Evolutionary conservation across 2,113 vertebrate genomes (phyloP), one percentile per base, ranked within the genome.

Genomic region (Cheirogaleus medius): DNA sequence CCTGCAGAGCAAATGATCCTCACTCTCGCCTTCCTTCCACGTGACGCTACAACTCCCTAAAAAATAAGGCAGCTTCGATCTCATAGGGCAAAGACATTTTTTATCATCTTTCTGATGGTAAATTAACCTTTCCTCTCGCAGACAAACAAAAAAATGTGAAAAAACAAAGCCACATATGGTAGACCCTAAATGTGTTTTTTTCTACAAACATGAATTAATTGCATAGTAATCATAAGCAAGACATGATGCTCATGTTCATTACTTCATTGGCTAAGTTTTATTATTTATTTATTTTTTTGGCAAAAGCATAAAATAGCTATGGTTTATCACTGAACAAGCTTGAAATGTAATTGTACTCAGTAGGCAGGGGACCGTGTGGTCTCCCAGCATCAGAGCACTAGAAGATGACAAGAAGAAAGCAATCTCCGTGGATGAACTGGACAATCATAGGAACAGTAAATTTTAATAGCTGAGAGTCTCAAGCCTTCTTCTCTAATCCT

Each of bases 171-270:
- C 74, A 68, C 60, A 83, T 54, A 69, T 32, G 49, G 54, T 47
- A 89, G 29, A 18, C 37, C 37, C 63, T 52, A 23, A 71, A 39
- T 27, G 47, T 47, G 76, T 39, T 73, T 69, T 69, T 78, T 63
- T 63, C 93, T 58, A 68, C 34, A 76, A 63, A 87, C 64, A 71
- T 73, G 64, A 87, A 93, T 93, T 89, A 97, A 93, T 87, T 71
- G 88, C 17, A 4, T 3, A 83, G 58, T 60, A 42, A 25, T 85
- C 42, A 39, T 52, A 74, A 81, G 52, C 87, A 34, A 94, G 52
- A 66, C 58, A 63, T 1, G 1, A 25, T 37, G 37, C 20, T 64
- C 74, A 47, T 5, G 44, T 42, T 20, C 60, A 86, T 78, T 89
- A 44, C 56, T 68, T 52, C 64, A 69, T 63, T 83, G 63, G 18